Evolutionary conservation across 2,113 vertebrate genomes (phyloP), one percentile per base, ranked within the genome.

Genomic region (Charadrius vociferus): DNA sequence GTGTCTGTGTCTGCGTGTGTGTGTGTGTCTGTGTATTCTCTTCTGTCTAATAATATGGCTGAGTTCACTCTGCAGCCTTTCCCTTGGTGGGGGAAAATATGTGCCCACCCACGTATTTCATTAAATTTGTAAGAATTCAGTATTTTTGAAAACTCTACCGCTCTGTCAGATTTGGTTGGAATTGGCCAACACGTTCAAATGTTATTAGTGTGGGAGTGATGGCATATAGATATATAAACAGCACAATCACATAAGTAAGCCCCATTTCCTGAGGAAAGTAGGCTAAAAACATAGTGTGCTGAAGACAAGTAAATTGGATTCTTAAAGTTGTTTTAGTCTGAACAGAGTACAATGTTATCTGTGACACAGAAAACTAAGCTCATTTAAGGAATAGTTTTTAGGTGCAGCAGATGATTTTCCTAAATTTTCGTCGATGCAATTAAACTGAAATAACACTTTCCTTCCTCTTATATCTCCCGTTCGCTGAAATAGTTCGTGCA

Each of bases 151-250:
- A 95, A 85, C 92, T 92, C 95, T 95, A 9, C 95, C 2, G 3
- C 92, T 97, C 96, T 95, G 93, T 96, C 96, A 97, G 93, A 80
- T 96, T 56, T 30, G 93, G 96, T 96, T 97, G 95, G 96, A 96
- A 96, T 96, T 95, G 96, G 96, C 96, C 96, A 90, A 96, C 95
- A 97, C 95, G 85, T 94, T 96, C 96, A 97, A 53, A 93, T 96
- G 96, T 97, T 97, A 97, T 97, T 97, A 96, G 96, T 94, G 96
- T 97, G 95, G 96, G 96, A 96, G 96, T 94, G 96, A 95, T 97
- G 96, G 96, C 93, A 93, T 90, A 82, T 80, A 95, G 96, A 95
- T 96, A 90, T 73, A 96, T 96, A 97, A 97, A 97, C 96, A 97
- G 96, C 96, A 96, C 92, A 90, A 95, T 93, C 96, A 85, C 93